phyloP scores from a whole-genome alignment of 2,797 vertebrate species.

The Sorex maritimensis region DNA sequence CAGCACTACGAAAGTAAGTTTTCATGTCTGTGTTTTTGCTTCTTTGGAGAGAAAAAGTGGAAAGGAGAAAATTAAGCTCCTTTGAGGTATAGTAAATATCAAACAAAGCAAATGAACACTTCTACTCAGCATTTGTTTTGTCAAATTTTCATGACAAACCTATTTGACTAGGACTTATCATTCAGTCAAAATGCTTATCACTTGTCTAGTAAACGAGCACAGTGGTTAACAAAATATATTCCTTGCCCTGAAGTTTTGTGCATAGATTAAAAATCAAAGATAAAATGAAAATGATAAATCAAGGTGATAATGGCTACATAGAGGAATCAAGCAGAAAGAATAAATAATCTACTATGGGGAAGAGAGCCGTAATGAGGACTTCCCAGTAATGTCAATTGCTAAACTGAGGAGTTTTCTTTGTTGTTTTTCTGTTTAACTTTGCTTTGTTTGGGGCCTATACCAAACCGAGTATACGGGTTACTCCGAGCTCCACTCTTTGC shows the following conservation, averaged over 20 bases:
- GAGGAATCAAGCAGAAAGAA: not conserved
- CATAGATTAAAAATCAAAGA: constrained; percentile 29
- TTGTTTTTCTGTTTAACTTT: too few relatives aligned
- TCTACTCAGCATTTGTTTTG: constrained; percentile 11
- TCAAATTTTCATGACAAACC: constrained; percentile 58
- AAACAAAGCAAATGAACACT: not conserved
- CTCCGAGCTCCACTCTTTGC: too few relatives aligned
- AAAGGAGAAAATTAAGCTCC: constrained; percentile 10
- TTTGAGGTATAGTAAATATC: not conserved
- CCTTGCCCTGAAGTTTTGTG: constrained; percentile 55
- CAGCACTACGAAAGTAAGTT: constrained; percentile 14
- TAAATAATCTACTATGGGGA: not conserved
- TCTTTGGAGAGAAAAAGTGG: constrained; percentile 35
- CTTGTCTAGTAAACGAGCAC: constrained; percentile 28
- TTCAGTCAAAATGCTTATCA: constrained; percentile 56
- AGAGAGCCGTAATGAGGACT: not conserved
- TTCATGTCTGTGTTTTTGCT: constrained; percentile 24
- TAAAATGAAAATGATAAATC: constrained; percentile 15
- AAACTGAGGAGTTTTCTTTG: not conserved
- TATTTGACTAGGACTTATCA: constrained; percentile 45
- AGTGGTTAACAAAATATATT: constrained; percentile 37
- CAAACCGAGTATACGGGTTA: too few relatives aligned
- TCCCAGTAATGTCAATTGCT: not conserved
- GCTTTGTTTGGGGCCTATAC: too few relatives aligned
- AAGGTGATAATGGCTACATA: not conserved